A percentile compares a stretch with the other conserved stretches of the same genome.
Conservation (phyloP, 2,888 invertebrate genomes). For the Julus scandinavius region DNA sequence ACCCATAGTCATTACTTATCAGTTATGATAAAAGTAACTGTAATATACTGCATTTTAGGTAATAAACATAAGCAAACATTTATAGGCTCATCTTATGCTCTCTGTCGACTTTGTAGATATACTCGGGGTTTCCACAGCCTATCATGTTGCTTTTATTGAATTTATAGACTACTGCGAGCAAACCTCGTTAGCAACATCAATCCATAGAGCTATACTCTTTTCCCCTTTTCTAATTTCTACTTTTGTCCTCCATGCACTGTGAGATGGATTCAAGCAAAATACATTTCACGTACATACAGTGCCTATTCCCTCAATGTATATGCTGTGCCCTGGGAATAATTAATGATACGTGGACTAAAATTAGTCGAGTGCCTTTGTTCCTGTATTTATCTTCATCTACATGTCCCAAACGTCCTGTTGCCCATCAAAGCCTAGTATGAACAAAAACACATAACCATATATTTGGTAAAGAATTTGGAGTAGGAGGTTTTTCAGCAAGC, state of each 20-base stretch:
- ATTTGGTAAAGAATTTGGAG: constrained; percentile 37
- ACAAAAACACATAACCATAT: not conserved
- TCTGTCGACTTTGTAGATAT: not conserved
- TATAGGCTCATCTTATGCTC: not conserved
- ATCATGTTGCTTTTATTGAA: constrained; percentile 1
- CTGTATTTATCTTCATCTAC: constrained; percentile 54
- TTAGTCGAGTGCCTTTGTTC: constrained; percentile 54
- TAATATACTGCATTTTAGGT: not conserved
- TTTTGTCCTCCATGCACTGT: not conserved
- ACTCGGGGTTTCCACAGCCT: not conserved
- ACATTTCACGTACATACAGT: not conserved
- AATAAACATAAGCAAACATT: constrained; percentile 19
- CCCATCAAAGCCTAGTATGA: constrained; percentile 6
- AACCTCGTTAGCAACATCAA: constrained; percentile 12
- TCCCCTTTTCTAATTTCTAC: constrained; percentile 11
- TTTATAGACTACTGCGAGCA: constrained; percentile 19
- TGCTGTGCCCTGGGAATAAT: constrained; percentile 49
- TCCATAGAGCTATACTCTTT: not conserved
- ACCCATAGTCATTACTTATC: not conserved
- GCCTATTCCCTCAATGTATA: constrained; percentile 34
- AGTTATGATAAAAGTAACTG: constrained; percentile 28
- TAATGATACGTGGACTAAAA: constrained; percentile 51
- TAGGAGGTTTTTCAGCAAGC: not conserved
- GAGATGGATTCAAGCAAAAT: not conserved
- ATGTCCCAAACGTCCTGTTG: constrained; percentile 51